Conservation (phyloP, 1,140 invertebrate genomes). For the Drosophila pectinifera region DNA sequence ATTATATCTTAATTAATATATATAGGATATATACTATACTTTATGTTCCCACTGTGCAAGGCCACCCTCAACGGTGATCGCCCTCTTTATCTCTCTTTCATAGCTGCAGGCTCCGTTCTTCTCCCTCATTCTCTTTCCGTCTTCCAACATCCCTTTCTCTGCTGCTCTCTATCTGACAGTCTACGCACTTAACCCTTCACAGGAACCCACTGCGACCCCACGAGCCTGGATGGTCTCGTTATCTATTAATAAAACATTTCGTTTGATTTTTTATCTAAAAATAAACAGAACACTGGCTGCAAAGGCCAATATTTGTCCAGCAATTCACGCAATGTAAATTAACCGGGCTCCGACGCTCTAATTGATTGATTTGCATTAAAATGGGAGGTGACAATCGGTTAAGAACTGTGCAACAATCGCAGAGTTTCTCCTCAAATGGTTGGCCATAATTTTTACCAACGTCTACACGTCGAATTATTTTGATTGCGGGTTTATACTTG, state of each 20-base stretch:
- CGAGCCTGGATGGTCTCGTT: conserved; percentile 1
- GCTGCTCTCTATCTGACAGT: conserved; percentile 10
- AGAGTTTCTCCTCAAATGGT: conserved; percentile 18
- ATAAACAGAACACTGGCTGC: conserved; percentile 28
- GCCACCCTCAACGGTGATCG: conserved; percentile 48
- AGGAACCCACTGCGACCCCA: conserved; percentile 1
- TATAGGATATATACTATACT: too few relatives aligned
- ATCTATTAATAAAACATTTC: conserved; percentile 51
- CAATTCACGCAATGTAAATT: conserved; percentile 71
- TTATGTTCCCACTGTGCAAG: conserved; percentile 4
- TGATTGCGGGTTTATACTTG: conserved; percentile 59
- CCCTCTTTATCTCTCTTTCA: conserved; percentile 15
- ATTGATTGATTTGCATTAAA: conserved; percentile 68
- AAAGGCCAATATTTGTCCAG: conserved; percentile 45
- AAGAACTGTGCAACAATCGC: conserved; percentile 30
- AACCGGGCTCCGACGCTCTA: conserved; percentile 47
- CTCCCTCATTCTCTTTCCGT: background rate
- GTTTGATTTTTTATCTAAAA: conserved; percentile 39
- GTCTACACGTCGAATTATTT: conserved; percentile 72
- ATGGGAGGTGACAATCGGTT: conserved; percentile 31
- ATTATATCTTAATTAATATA: too few relatives aligned
- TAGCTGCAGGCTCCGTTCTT: background rate
- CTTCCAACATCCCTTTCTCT: conserved; percentile 10
- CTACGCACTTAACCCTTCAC: conserved; percentile 27
- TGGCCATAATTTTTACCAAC: conserved; percentile 65